These are phyloP conservation scores for Atherinosoma microstoma DNA, from an alignment of 2,797 vertebrate species.

Conservation along the genomic window DNA sequence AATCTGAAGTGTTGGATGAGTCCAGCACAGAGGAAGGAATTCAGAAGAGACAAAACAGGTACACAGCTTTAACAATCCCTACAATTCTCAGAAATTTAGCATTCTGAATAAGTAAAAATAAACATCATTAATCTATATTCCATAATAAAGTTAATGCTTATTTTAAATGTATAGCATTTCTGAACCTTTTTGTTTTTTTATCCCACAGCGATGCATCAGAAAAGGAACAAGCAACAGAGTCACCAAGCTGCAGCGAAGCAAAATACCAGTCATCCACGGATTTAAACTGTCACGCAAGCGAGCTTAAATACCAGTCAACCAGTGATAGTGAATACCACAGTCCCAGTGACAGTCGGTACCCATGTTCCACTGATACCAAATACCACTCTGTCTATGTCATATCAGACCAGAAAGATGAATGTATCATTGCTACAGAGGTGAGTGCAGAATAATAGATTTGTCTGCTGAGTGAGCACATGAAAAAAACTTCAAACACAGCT, in stretches of 20 bases:
- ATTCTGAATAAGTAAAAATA: background rate
- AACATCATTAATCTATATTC: no score
- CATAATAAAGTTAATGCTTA: background rate
- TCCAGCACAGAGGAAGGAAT: conserved; percentile 87
- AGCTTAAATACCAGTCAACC: conserved; percentile 65
- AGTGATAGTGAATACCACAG: conserved; percentile 64
- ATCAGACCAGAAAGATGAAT: conserved; percentile 97
- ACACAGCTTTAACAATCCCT: conserved; percentile 37
- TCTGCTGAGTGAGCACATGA: background rate
- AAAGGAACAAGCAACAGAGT: conserved; percentile 86
- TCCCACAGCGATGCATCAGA: conserved; percentile 86
- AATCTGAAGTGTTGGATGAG: conserved; percentile 85
- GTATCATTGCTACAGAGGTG: conserved; percentile 98
- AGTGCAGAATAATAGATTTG: conserved; percentile 56
- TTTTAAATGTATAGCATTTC: conserved; percentile 6
- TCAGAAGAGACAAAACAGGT: conserved; percentile 90
- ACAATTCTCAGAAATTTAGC: background rate
- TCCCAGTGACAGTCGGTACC: conserved; percentile 79
- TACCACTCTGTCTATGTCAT: conserved; percentile 99
- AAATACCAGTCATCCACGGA: conserved; percentile 93
- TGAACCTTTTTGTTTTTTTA: conserved; percentile 50
- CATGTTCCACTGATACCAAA: conserved; percentile 85
- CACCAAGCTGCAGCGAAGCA: conserved; percentile 86
- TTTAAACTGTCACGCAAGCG: conserved; percentile 90
- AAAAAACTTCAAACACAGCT: background rate